Conservation (phyloP, 2,113 vertebrate species). For the Nannospalax galili region DNA sequence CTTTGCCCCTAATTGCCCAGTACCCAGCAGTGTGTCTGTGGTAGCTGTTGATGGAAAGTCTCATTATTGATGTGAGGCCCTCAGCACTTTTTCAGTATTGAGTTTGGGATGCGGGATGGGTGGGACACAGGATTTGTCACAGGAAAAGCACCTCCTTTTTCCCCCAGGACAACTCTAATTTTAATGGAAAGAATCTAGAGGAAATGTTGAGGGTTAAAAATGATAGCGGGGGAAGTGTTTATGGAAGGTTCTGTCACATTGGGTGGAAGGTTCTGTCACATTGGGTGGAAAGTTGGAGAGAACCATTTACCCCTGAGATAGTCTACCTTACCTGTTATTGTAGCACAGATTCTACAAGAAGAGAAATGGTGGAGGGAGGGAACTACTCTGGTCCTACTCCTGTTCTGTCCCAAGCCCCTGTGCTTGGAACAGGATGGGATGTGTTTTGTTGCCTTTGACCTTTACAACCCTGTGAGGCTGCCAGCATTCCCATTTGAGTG, state of each 20-base stretch:
- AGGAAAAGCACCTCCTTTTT: neutral
- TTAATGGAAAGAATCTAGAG: constrained; percentile 22
- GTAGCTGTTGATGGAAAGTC: neutral
- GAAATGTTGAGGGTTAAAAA: constrained; percentile 2
- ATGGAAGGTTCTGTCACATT: neutral
- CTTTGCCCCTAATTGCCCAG: neutral
- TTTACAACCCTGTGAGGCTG: neutral
- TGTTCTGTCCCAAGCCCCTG: neutral
- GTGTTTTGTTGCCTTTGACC: neutral
- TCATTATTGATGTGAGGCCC: neutral
- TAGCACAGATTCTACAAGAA: neutral
- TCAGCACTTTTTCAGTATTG: neutral
- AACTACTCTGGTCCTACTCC: neutral
- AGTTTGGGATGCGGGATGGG: neutral
- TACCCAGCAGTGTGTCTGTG: neutral
- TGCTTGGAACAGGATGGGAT: neutral
- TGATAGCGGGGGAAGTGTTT: neutral
- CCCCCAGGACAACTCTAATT: neutral
- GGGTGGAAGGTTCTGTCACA: too few species aligned
- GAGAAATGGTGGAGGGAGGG: neutral
- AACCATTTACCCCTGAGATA: neutral
- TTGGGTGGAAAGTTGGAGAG: neutral
- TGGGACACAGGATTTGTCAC: neutral
- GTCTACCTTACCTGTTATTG: neutral
- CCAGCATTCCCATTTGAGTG: neutral